A percentile compares a stretch with the other conserved stretches of the same genome.
phyloP scores from a whole-genome alignment of 2,888 invertebrate species.

The Drosophila formosana region DNA sequence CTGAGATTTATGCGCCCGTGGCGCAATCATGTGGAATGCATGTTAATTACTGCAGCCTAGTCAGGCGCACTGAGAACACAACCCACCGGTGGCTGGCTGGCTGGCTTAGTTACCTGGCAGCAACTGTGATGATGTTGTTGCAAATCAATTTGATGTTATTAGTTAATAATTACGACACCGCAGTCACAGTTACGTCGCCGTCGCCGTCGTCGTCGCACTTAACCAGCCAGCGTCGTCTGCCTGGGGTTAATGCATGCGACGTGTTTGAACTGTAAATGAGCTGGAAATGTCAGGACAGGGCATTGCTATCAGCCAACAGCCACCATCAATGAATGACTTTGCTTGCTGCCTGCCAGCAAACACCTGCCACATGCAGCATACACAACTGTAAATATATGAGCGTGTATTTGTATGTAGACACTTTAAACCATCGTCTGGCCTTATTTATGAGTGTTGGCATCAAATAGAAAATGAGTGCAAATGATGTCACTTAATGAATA shows the following conservation, averaged over 20 bases:
- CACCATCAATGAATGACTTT: not conserved
- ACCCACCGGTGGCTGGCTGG: constrained; percentile 7
- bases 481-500: constrained; percentile 80
- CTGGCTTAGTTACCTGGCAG: constrained; percentile 12
- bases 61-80: constrained; percentile 38
- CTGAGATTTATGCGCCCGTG: constrained; percentile 71
- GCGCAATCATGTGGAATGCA: constrained; percentile 81
- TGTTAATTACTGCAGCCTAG: constrained; percentile 73
- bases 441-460: constrained; percentile 65
- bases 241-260: constrained; percentile 76
- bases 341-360: no score
- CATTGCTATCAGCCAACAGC: constrained; percentile 31
- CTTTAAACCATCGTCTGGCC: constrained; percentile 53
- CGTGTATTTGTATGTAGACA: constrained; percentile 11
- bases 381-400: not conserved
- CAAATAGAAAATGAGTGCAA: constrained; percentile 72
- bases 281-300: constrained; percentile 73
- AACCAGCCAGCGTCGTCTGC: constrained; percentile 59
- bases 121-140: constrained; percentile 62
- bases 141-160: constrained; percentile 81
- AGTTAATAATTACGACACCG: constrained; percentile 78
- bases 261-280: constrained; percentile 81
- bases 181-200: constrained; percentile 48
- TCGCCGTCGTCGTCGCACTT: constrained; percentile 48
- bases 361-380: not conserved